Conservation (phyloP, 2,797 vertebrate genomes). For the Pristis pectinata region DNA sequence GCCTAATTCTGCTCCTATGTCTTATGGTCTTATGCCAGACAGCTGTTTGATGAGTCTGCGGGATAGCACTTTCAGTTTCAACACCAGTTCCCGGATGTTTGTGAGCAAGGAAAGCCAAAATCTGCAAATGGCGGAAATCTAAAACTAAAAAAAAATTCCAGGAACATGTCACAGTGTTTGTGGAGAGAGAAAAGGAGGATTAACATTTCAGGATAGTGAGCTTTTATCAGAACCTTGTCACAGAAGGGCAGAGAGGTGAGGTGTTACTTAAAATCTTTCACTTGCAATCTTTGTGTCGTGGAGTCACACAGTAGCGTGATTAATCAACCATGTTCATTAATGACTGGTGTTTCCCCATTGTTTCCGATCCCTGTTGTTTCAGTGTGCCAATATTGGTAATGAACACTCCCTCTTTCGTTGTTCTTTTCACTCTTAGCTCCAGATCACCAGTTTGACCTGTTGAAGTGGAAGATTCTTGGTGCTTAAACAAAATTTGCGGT, state of each 20-base stretch:
- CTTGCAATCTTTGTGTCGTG: not conserved
- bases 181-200: not conserved
- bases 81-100: too few species aligned
- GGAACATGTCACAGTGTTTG: not conserved
- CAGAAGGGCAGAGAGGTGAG: not conserved
- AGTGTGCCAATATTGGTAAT: not conserved
- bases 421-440: not conserved
- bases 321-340: not conserved
- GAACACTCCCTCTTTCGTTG: not conserved
- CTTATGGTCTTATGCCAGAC: too few species aligned
- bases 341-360: not conserved
- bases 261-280: not conserved
- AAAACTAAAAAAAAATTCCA: too few species aligned
- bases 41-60: too few species aligned
- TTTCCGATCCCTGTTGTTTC: not conserved
- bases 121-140: too few species aligned
- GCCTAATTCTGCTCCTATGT: too few species aligned
- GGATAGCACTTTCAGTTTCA: too few species aligned
- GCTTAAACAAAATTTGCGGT: not conserved
- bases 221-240: not conserved
- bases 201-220: not conserved
- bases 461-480: not conserved
- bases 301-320: not conserved
- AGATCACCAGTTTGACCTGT: slow-evolving; percentile 12
- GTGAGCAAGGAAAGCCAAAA: too few species aligned